Conservation (phyloP, 2,888 invertebrate genomes). For the Syrphus vitripennis region DNA sequence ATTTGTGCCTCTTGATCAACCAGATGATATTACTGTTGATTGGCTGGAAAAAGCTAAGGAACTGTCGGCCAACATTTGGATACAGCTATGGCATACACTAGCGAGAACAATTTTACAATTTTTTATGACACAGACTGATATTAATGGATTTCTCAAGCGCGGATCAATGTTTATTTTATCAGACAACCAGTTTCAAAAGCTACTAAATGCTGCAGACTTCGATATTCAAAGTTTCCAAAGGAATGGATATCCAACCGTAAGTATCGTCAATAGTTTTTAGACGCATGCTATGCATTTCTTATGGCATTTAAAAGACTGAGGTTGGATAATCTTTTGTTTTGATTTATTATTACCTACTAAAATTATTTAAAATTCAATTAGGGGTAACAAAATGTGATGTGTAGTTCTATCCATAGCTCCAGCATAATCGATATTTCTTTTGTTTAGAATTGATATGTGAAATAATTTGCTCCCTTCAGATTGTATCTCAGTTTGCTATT, state of each 20-base stretch:
- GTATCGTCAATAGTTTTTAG: neutral
- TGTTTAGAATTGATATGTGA: too few relatives aligned
- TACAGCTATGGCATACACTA: constrained; percentile 94
- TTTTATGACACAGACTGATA: constrained; percentile 97
- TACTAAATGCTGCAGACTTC: constrained; percentile 78
- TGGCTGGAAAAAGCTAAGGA: constrained; percentile 80
- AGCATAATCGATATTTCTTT: too few relatives aligned
- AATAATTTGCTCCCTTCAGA: too few relatives aligned
- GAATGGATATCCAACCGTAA: constrained; percentile 73
- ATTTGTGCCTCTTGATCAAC: constrained; percentile 78
- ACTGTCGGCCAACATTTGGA: constrained; percentile 84
- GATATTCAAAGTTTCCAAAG: constrained; percentile 70
- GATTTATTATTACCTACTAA: neutral
- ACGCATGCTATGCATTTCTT: neutral
- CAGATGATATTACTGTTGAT: constrained; percentile 77
- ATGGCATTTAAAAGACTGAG: too few relatives aligned
- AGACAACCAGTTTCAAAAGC: constrained; percentile 87
- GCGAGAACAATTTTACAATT: constrained; percentile 92
- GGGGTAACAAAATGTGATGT: too few relatives aligned
- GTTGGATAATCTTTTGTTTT: neutral
- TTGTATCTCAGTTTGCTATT: too few relatives aligned
- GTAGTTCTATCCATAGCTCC: too few relatives aligned
- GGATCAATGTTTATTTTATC: constrained; percentile 99
- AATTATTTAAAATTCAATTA: too few relatives aligned
- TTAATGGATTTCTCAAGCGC: constrained; percentile 95